phyloP scores from a whole-genome alignment of 2,888 invertebrate species.

The Plemyria rubiginata region DNA sequence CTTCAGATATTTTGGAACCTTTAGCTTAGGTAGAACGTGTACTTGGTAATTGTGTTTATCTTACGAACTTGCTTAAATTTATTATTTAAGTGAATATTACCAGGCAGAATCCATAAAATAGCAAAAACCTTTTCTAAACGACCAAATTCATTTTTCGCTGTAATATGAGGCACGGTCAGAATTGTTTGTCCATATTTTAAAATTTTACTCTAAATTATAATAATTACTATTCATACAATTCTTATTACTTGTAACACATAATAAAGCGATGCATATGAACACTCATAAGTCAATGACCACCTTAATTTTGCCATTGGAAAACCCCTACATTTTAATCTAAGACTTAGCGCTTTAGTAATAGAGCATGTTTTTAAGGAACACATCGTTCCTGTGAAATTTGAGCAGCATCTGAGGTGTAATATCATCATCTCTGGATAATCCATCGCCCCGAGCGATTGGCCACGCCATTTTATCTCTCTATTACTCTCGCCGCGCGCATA shows the following conservation, averaged over 20 bases:
- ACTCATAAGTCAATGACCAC: slow-evolving; percentile 46
- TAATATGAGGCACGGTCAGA: no score
- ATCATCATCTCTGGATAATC: slow-evolving; percentile 68
- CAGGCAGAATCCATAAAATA: no score
- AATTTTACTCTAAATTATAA: slow-evolving; percentile 36
- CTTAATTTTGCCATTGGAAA: slow-evolving; percentile 38
- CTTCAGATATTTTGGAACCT: no score
- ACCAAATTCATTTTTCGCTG: no score
- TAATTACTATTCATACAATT: slow-evolving; percentile 64
- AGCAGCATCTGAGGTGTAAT: slow-evolving; percentile 62
- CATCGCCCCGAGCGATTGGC: slow-evolving; percentile 67
- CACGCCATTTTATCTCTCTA: slow-evolving; percentile 52
- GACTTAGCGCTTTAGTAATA: slow-evolving; percentile 50
- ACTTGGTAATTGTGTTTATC: no score
- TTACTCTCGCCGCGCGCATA: slow-evolving; percentile 43
- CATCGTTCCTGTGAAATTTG: slow-evolving; percentile 28
- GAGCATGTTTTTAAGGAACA: slow-evolving; percentile 28
- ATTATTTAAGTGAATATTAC: no score
- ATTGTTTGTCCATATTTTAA: no score
- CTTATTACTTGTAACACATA: slow-evolving; percentile 73
- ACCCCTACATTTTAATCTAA: slow-evolving; percentile 22
- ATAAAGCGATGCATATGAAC: slow-evolving; percentile 68
- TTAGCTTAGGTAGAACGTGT: no score
- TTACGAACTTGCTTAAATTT: no score
- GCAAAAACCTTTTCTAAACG: no score